These are phyloP conservation scores for Mesochorus sp. DNA, from an alignment of 2,888 invertebrate species.

Conservation along the genomic window DNA sequence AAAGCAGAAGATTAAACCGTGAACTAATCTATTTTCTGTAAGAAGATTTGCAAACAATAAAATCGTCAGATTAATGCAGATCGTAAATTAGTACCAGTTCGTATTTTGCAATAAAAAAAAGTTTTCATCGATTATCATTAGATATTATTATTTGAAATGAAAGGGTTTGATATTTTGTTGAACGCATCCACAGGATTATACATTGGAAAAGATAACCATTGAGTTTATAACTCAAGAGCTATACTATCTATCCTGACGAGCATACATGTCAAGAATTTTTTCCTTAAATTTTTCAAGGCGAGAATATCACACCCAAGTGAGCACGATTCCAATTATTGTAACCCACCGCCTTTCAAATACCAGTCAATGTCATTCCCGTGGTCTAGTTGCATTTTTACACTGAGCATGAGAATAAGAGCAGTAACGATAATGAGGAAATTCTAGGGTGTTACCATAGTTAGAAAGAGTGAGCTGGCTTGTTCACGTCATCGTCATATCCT, in stretches of 20 bases:
- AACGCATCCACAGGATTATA: too few relatives aligned
- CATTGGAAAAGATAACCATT: too few relatives aligned
- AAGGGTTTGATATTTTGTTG: too few relatives aligned
- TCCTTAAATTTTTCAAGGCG: not conserved
- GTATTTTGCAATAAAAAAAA: not conserved
- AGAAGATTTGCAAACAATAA: not conserved
- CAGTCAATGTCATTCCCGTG: not conserved
- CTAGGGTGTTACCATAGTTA: conserved; percentile 29
- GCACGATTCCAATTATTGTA: conserved; percentile 10
- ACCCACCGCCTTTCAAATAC: not conserved
- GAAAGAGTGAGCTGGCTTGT: conserved; percentile 23
- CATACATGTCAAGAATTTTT: not conserved
- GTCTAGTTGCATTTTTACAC: conserved; percentile 11
- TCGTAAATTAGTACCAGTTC: not conserved
- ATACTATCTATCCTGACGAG: not conserved
- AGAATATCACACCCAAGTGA: conserved; percentile 7
- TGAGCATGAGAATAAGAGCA: not conserved
- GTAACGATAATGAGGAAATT: conserved; percentile 37
- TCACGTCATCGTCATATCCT: conserved; percentile 37
- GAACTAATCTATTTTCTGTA: not conserved
- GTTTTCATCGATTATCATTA: too few relatives aligned
- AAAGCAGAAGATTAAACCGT: not conserved
- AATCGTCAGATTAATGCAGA: not conserved
- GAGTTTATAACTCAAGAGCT: too few relatives aligned
- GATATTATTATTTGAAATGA: too few relatives aligned